These are phyloP conservation scores for Hirtodrosophila confusa DNA, from an alignment of 2,888 invertebrate genomes.

Conservation along the genomic window DNA sequence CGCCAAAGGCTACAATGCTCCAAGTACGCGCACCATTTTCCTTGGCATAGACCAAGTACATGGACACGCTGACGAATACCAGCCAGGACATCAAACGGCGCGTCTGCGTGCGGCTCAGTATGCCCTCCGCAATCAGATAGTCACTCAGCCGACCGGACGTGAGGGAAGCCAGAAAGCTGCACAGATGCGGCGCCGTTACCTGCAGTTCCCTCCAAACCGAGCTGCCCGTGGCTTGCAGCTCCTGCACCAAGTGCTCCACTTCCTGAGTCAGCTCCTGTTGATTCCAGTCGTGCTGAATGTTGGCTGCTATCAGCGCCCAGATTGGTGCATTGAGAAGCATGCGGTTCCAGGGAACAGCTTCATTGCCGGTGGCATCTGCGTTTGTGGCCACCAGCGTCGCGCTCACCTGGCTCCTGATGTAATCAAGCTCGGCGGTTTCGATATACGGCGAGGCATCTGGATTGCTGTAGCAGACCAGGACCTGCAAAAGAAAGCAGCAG, in stretches of 20 bases:
- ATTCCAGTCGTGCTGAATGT: slow-evolving; percentile 87
- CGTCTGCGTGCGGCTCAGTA: slow-evolving; percentile 79
- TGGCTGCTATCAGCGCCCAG: slow-evolving; percentile 89
- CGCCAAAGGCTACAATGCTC: slow-evolving; percentile 86
- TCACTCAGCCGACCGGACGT: slow-evolving; percentile 88
- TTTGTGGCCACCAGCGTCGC: slow-evolving; percentile 63
- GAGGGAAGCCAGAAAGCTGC: slow-evolving; percentile 86
- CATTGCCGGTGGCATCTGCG: background rate
- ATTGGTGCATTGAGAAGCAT: slow-evolving; percentile 88
- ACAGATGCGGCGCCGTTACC: slow-evolving; percentile 86
- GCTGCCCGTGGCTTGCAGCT: slow-evolving; percentile 24
- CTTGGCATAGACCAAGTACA: slow-evolving; percentile 32
- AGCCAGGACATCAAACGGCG: slow-evolving; percentile 85
- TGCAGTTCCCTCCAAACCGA: slow-evolving; percentile 62
- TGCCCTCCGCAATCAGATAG: slow-evolving; percentile 84
- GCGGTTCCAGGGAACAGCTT: slow-evolving; percentile 86
- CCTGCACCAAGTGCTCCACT: slow-evolving; percentile 39
- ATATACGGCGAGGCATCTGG: slow-evolving; percentile 76
- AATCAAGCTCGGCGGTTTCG: slow-evolving; percentile 46
- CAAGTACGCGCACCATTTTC: slow-evolving; percentile 22
- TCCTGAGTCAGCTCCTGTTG: slow-evolving; percentile 75
- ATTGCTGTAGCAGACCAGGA: slow-evolving; percentile 74
- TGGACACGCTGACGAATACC: slow-evolving; percentile 86
- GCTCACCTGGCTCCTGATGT: slow-evolving; percentile 79
- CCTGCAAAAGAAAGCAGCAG: slow-evolving; percentile 18